Base-by-base conservation (phyloP, 2,888 invertebrate species). In the Caenorhabditis sp. region DNA sequence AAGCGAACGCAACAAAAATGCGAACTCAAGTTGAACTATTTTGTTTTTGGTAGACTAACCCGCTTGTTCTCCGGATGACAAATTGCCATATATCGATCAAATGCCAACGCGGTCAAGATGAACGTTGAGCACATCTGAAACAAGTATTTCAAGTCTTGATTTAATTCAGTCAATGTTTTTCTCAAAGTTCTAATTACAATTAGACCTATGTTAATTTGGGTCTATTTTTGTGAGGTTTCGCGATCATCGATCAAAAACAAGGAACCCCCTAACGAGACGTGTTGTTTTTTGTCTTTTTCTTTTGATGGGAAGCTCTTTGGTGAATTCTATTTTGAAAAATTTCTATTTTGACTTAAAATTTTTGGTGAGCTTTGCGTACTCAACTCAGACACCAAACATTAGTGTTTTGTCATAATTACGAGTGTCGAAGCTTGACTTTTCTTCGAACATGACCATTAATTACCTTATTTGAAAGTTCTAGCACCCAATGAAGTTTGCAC, bases 51-150 rank as follows among this genome's bases (percentile, higher is more conserved):
- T n/a, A n/a, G n/a, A 5, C 53, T 54, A 19, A 79, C 79, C 62
- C 75, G 59, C 50, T 81, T 80, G 24, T 78, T 78, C 65, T 79
- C 79, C 36, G 83, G 83, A 70, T 83, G 80, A 63, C 81, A 82
- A 24, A 83, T 77, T 14, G 79, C 81, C 81, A 82, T 81, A 65
- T 78, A 83, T 14, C 83, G 73, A 67, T 81, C 81, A 67, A 83
- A 81, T 5, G 81, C 81, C 19, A 83, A 66, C 0, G 83, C 81
- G 17, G 81, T 81, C 19, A 83, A 65, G 21, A 83, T 75, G 62
- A 81, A 81, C 14, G 81, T 81, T 0, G 83, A 83, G 68, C 81
- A 81, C 67, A 82, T 79, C 82, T 82, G 74, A 57, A 76, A 60
- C 8, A 50, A n/a, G n/a, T n/a, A n/a, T n/a, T n/a, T n/a, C n/a